Conservation (phyloP, 2,113 vertebrate species). For the Amphiprion ocellaris region DNA sequence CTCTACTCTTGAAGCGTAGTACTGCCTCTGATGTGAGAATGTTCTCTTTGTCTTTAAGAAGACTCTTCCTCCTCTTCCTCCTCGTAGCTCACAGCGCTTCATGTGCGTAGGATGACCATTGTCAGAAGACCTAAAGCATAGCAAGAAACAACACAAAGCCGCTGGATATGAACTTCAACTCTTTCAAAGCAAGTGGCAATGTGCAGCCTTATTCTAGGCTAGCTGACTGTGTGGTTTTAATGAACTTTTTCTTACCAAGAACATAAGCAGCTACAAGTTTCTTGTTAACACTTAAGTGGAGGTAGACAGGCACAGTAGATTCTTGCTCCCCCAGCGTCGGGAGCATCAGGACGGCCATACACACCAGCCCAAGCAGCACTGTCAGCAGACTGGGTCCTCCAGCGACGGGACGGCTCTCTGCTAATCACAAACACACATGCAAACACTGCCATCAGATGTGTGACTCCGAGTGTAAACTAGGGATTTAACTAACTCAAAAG, state of each 20-base stretch:
- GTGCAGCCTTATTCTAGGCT: too few species aligned
- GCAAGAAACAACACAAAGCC: neutral
- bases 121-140: conserved; percentile 94
- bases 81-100: conserved; percentile 58
- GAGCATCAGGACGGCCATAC: conserved; percentile 96
- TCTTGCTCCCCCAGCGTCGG: conserved; percentile 96
- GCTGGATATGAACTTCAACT: neutral
- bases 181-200: too few species aligned
- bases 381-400: conserved; percentile 96
- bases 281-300: conserved; percentile 99
- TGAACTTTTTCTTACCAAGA: conserved; percentile 87
- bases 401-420: conserved; percentile 91
- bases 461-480: neutral
- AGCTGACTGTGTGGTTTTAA: too few species aligned
- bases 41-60: conserved; percentile 17
- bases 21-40: conserved; percentile 32
- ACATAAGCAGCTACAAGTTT: conserved; percentile 99
- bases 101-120: conserved; percentile 95
- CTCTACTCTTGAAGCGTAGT: conserved; percentile 27
- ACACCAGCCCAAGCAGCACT: conserved; percentile 95
- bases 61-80: conserved; percentile 31
- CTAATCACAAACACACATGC: conserved; percentile 3
- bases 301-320: conserved; percentile 99
- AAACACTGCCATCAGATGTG: neutral
- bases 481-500: neutral